Percentiles rank a stretch among this genome's conserved stretches.
phyloP scores from a whole-genome alignment of 2,797 vertebrate species.

The Peromyscus aztecus region DNA sequence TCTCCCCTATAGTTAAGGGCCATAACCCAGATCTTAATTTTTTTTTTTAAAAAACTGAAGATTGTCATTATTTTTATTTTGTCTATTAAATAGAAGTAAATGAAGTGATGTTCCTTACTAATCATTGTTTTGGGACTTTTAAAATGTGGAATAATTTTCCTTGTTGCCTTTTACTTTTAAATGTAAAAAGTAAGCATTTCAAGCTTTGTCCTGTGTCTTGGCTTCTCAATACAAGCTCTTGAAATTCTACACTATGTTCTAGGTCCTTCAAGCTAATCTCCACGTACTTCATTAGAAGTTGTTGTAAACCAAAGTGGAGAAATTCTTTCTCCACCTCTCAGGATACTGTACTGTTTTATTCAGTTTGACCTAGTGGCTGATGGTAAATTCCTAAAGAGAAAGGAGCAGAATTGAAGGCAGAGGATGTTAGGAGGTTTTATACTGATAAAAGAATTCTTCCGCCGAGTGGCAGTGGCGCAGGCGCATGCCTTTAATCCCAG shows the following conservation, averaged over 20 bases:
- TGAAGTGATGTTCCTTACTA: slow-evolving; percentile 17
- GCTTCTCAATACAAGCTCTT: slow-evolving; percentile 55
- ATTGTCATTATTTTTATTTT: background rate
- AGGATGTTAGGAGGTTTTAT: slow-evolving; percentile 55
- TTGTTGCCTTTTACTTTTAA: slow-evolving; percentile 49
- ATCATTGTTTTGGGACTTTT: background rate
- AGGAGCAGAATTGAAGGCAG: slow-evolving; percentile 18
- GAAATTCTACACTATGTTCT: slow-evolving; percentile 42
- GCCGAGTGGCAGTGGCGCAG: no score
- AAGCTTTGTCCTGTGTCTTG: slow-evolving; percentile 36
- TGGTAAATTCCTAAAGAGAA: slow-evolving; percentile 16
- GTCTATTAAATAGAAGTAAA: slow-evolving; percentile 34
- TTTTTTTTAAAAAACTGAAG: no score
- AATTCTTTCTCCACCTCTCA: slow-evolving; percentile 42
- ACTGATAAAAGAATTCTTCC: slow-evolving; percentile 57
- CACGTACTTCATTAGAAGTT: background rate
- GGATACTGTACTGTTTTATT: slow-evolving; percentile 8
- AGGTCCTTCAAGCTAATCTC: slow-evolving; percentile 1
- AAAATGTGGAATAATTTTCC: slow-evolving; percentile 55
- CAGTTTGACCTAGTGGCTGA: background rate
- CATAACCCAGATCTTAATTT: no score
- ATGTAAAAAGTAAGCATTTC: slow-evolving; percentile 63
- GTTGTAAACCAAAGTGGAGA: background rate
- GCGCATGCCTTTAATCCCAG: no score
- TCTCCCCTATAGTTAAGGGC: no score